These are phyloP conservation scores for Sceloporus tristichus DNA, from an alignment of 2,113 vertebrate species.

Conservation along the genomic window DNA sequence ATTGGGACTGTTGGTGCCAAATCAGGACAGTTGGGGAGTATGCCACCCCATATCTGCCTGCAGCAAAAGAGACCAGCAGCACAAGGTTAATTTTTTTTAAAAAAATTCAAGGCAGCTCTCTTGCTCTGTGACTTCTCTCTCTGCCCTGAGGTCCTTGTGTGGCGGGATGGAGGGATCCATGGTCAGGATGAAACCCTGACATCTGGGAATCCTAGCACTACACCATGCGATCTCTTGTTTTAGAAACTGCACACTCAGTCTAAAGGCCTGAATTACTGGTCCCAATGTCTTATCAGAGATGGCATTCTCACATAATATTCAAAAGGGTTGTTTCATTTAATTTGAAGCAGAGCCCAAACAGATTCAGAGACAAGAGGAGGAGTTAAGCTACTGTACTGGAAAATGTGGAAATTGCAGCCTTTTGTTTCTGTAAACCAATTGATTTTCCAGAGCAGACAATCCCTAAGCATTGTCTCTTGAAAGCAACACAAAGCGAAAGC, in stretches of 20 bases:
- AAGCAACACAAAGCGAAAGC: slow-evolving; percentile 64
- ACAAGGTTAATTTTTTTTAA: too few species aligned
- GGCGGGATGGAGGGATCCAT: too few species aligned
- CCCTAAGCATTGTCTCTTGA: slow-evolving; percentile 54
- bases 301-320: neutral
- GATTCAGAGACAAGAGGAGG: slow-evolving; percentile 55
- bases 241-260: neutral
- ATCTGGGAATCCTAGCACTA: too few species aligned
- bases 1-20: too few species aligned
- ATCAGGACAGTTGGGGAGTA: too few species aligned
- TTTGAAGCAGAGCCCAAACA: slow-evolving; percentile 29
- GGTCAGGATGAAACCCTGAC: too few species aligned
- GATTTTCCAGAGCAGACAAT: slow-evolving; percentile 66
- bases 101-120: too few species aligned
- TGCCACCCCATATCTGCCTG: too few species aligned
- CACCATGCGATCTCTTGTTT: neutral
- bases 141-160: too few species aligned
- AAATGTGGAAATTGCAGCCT: slow-evolving; percentile 68
- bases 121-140: too few species aligned
- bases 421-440: slow-evolving; percentile 74
- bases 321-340: slow-evolving; percentile 50
- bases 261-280: neutral
- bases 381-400: slow-evolving; percentile 57
- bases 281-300: neutral
- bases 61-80: too few species aligned